phyloP scores from a whole-genome alignment of 2,797 vertebrate species.

The Pseudomugil tenellus region DNA sequence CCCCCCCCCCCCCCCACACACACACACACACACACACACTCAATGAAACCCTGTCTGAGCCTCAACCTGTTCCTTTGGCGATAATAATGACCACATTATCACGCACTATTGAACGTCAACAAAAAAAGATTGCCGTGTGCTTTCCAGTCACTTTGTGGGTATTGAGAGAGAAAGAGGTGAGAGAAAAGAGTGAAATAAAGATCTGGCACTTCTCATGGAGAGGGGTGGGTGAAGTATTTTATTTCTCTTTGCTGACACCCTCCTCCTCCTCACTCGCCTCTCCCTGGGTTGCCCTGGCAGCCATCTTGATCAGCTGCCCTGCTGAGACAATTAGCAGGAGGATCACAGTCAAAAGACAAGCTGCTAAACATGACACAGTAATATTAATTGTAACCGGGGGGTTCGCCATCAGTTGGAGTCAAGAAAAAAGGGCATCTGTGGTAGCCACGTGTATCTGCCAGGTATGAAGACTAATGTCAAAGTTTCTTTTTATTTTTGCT shows the following conservation, averaged over 20 bases:
- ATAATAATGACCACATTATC: conserved; percentile 97
- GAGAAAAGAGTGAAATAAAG: conserved; percentile 77
- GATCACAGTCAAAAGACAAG: conserved; percentile 66
- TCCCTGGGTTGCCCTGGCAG: conserved; percentile 24
- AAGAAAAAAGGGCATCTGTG: conserved; percentile 18
- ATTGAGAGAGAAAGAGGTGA: conserved; percentile 66
- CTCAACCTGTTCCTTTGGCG: conserved; percentile 95
- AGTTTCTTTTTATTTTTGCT: neutral
- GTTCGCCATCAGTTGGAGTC: conserved; percentile 25
- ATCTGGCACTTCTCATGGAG: conserved; percentile 72
- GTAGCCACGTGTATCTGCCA: neutral
- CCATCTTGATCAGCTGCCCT: conserved; percentile 74
- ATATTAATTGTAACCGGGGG: conserved; percentile 47
- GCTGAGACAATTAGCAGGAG: conserved; percentile 79
- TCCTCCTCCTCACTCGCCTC: conserved; percentile 21
- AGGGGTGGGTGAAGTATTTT: conserved; percentile 71
- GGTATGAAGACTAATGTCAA: neutral
- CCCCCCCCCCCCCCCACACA: too few relatives aligned
- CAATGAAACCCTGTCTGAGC: conserved; percentile 92
- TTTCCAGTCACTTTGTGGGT: conserved; percentile 87
- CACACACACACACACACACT: too few relatives aligned
- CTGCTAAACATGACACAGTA: conserved; percentile 57
- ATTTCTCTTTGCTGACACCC: conserved; percentile 71
- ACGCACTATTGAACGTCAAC: conserved; percentile 93
- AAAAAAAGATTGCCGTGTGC: conserved; percentile 93